These are phyloP conservation scores for Latrodectus geometricus DNA, from an alignment of 1,140 invertebrate species.

Conservation along the genomic window DNA sequence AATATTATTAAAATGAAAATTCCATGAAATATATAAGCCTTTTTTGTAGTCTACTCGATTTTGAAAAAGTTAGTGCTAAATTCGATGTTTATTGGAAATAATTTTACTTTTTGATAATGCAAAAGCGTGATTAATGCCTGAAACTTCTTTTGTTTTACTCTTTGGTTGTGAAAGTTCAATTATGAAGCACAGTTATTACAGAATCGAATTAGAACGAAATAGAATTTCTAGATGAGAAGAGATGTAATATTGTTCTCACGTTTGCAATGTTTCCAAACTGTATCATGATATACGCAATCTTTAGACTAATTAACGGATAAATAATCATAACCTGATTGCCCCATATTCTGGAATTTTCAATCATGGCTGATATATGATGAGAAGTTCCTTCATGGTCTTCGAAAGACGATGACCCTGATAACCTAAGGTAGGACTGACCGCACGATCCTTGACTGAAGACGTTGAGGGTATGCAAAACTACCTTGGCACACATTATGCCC, in stretches of 20 bases:
- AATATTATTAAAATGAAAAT: no score
- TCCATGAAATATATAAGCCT: no score
- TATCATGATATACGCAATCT: not conserved
- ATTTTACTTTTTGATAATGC: no score
- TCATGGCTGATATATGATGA: not conserved
- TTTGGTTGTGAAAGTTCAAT: not conserved
- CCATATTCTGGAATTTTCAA: not conserved
- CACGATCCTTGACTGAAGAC: conserved; percentile 34
- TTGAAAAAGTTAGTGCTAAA: no score
- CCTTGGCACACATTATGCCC: conserved; percentile 52
- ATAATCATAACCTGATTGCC: not conserved
- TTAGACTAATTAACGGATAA: not conserved
- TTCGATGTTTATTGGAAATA: no score
- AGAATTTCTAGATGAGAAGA: not conserved
- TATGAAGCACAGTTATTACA: not conserved
- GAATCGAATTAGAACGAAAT: not conserved
- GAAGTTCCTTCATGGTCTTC: conserved; percentile 1
- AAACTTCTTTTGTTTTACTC: not conserved
- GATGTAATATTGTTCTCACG: not conserved
- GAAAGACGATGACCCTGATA: conserved; percentile 28
- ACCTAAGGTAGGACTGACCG: conserved; percentile 25
- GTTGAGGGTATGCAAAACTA: conserved; percentile 1
- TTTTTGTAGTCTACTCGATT: no score
- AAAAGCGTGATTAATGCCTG: no score
- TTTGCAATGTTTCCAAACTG: not conserved